Base-by-base conservation (phyloP, 2,113 vertebrate genomes). In the Oryzias melastigma region DNA sequence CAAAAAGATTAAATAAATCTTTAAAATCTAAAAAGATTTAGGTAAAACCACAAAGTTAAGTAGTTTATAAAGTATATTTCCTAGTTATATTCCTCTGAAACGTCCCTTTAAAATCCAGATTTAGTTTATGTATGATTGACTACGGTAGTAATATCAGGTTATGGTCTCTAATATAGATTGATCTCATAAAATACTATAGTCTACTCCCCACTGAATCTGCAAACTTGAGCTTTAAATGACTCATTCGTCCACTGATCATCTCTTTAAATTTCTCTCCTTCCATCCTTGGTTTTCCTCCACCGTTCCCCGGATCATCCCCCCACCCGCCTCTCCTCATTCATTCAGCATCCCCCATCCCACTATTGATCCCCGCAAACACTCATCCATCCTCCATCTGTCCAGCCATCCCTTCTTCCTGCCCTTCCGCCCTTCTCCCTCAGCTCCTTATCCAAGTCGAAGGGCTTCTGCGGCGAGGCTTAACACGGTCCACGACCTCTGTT, bases 401-500 rank as follows among this genome's bases (percentile, higher is more conserved):
- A 65, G 19, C 5, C 50, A 58, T 70, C 50, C 58, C 10, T 73
- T 62, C 62, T n/a, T 62, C 54, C 52, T 56, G 41, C 14, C 14
- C 68, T 65, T 55, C 46, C 19, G 50, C 42, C 46, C 29, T 75
- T 41, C 67, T 72, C 72, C 71, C 67, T 51, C 27, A 59, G 52
- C 76, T 78, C 19, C 76, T 80, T 51, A 74, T 76, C 80, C 70
- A 65, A 65, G 67, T 66, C 12, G 45, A 77, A 71, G 55, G 77
- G 71, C 58, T 75, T 79, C 80, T 77, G 58, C 56, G 49, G 65
- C 53, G 54, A 64, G 75, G 57, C 62, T 77, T 75, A 66, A 79
- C 76, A 82, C 68, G 54, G 80, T 85, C 75, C 73, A 75, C 83
- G 78, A 66, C 70, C 72, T 79, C 65, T 6, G 14, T 2, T 50